These are phyloP conservation scores for Thecocarcelia acutangulata DNA, from an alignment of 2,888 invertebrate genomes.

Conservation along the genomic window DNA sequence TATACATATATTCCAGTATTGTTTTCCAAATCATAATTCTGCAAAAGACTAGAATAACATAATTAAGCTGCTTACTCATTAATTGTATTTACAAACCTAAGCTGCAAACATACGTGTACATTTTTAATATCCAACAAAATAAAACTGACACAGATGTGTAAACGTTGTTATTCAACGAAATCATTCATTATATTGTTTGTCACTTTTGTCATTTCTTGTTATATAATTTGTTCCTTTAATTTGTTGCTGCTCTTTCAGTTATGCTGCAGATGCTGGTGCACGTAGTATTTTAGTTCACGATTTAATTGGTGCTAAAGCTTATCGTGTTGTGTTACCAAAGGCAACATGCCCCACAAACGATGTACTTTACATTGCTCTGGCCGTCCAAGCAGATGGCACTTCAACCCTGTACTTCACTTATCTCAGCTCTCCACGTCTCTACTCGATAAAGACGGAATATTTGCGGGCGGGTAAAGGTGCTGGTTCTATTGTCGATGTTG, in stretches of 20 bases:
- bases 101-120: too few species aligned
- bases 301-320: slow-evolving; percentile 82
- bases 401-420: slow-evolving; percentile 84
- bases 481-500: slow-evolving; percentile 84
- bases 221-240: not conserved
- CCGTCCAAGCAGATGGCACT: slow-evolving; percentile 82
- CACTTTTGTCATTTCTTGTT: not conserved
- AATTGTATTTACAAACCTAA: too few species aligned
- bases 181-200: too few species aligned
- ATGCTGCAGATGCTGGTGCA: slow-evolving; percentile 80
- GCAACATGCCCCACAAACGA: slow-evolving; percentile 82
- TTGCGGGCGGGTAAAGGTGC: slow-evolving; percentile 83
- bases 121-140: not conserved
- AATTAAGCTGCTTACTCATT: too few species aligned
- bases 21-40: too few species aligned
- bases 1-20: too few species aligned
- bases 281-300: slow-evolving; percentile 83
- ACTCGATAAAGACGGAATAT: slow-evolving; percentile 83
- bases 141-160: not conserved
- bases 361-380: slow-evolving; percentile 84
- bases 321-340: slow-evolving; percentile 84
- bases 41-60: too few species aligned
- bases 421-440: slow-evolving; percentile 83
- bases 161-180: not conserved
- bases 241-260: slow-evolving; percentile 71